These are phyloP conservation scores for Antennarius maculatus DNA, from an alignment of 2,797 vertebrate genomes.

Conservation along the genomic window DNA sequence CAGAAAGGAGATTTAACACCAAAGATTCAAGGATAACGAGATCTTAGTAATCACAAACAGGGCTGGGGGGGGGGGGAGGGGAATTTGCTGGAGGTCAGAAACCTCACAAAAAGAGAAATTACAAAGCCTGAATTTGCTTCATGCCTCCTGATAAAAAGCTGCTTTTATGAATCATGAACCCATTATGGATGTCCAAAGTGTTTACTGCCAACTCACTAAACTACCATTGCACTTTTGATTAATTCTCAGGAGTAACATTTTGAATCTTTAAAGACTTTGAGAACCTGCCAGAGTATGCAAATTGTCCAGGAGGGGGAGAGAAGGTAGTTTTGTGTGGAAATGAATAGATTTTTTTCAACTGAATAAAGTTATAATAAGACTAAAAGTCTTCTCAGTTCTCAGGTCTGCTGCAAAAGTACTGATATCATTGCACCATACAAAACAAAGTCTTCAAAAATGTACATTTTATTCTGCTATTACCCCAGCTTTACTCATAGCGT, in stretches of 20 bases:
- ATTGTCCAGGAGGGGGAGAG: background rate
- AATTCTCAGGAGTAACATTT: slow-evolving; percentile 7
- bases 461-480: background rate
- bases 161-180: slow-evolving; percentile 21
- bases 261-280: slow-evolving; percentile 13
- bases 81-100: slow-evolving; percentile 27
- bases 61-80: slow-evolving; percentile 11
- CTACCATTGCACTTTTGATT: slow-evolving; percentile 11
- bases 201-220: slow-evolving; percentile 3
- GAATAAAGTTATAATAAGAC: background rate
- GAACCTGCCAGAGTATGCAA: slow-evolving; percentile 2
- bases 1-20: slow-evolving; percentile 54
- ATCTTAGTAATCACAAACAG: slow-evolving; percentile 13
- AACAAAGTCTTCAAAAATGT: background rate
- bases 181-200: background rate
- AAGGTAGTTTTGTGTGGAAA: slow-evolving; percentile 5
- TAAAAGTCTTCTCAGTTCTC: background rate
- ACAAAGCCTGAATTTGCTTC: slow-evolving; percentile 12
- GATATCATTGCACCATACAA: background rate
- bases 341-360: background rate
- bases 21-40: slow-evolving; percentile 48
- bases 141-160: slow-evolving; percentile 6
- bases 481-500: no score
- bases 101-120: background rate
- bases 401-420: background rate